Conservation (phyloP, 2,888 invertebrate species). For the Podotricha telesiphe region DNA sequence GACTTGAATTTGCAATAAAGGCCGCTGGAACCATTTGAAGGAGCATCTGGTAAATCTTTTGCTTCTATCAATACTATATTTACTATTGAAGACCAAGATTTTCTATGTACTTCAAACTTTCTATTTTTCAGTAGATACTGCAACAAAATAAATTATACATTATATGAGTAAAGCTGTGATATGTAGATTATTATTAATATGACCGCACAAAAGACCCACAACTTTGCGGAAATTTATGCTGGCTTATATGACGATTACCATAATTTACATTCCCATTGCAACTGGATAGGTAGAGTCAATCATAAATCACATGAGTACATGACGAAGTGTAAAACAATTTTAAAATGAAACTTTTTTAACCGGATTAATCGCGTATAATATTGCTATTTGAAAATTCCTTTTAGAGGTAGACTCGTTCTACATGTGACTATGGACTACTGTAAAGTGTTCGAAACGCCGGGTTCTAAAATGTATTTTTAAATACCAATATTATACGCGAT, state of each 20-base stretch:
- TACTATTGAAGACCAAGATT: slow-evolving; percentile 71
- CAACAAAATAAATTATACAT: slow-evolving; percentile 38
- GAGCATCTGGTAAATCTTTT: slow-evolving; percentile 67
- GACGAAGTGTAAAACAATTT: neutral
- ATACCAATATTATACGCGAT: too few relatives aligned
- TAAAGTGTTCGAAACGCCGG: too few relatives aligned
- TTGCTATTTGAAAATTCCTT: neutral
- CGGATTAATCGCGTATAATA: too few relatives aligned
- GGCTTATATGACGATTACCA: neutral
- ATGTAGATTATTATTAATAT: too few relatives aligned
- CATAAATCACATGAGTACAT: neutral
- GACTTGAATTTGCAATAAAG: slow-evolving; percentile 78
- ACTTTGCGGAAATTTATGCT: neutral
- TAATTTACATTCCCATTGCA: slow-evolving; percentile 4
- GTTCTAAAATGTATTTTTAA: too few relatives aligned
- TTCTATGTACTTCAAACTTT: slow-evolving; percentile 71
- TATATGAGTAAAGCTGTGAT: too few relatives aligned
- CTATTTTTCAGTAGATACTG: slow-evolving; percentile 75
- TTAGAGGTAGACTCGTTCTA: too few relatives aligned
- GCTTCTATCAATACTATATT: slow-evolving; percentile 75
- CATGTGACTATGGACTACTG: too few relatives aligned
- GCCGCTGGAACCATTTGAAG: slow-evolving; percentile 60
- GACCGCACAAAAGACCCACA: neutral
- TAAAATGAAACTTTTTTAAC: too few relatives aligned
- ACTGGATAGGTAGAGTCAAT: neutral